Percentiles rank a stretch among this genome's conserved stretches.
phyloP scores from a whole-genome alignment of 2,888 invertebrate species.

The Drosophila mulleri region DNA sequence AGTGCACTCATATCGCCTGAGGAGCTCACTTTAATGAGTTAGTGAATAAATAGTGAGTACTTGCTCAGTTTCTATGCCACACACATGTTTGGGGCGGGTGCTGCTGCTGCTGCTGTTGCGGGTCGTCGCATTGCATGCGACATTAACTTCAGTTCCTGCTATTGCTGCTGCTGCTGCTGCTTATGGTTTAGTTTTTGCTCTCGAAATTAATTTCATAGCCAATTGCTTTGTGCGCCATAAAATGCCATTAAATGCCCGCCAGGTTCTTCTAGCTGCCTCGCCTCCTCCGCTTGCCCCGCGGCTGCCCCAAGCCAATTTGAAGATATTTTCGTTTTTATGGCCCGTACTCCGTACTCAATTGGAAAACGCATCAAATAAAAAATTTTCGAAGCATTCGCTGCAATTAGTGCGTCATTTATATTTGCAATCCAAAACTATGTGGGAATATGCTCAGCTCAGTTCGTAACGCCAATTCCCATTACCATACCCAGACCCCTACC shows the following conservation, averaged over 20 bases:
- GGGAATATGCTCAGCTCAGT: slow-evolving; percentile 48
- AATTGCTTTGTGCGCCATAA: slow-evolving; percentile 72
- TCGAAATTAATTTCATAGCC: slow-evolving; percentile 77
- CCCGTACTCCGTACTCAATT: slow-evolving; percentile 51
- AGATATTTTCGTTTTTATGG: slow-evolving; percentile 58
- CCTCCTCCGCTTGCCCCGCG: background rate
- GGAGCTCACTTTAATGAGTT: slow-evolving; percentile 12
- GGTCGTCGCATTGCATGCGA: slow-evolving; percentile 71
- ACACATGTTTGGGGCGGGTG: slow-evolving; percentile 22
- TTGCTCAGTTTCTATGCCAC: slow-evolving; percentile 10
- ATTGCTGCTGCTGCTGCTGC: slow-evolving; percentile 9
- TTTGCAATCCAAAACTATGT: slow-evolving; percentile 76
- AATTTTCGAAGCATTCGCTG: slow-evolving; percentile 49
- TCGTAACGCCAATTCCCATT: slow-evolving; percentile 13
- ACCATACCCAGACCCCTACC: background rate
- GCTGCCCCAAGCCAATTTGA: slow-evolving; percentile 2
- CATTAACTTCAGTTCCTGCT: slow-evolving; percentile 72
- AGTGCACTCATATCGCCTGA: slow-evolving; percentile 8
- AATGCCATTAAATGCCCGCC: slow-evolving; percentile 58
- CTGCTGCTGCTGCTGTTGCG: slow-evolving; percentile 23
- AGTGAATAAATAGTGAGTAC: slow-evolving; percentile 25
- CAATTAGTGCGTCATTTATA: slow-evolving; percentile 79
- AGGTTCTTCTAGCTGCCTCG: slow-evolving; percentile 34
- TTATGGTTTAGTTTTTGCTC: slow-evolving; percentile 45
- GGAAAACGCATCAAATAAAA: slow-evolving; percentile 56